Evolutionary conservation across 64 coral and sea anemone genomes (phyloP).

Genomic region (Montipora capricornis): DNA sequence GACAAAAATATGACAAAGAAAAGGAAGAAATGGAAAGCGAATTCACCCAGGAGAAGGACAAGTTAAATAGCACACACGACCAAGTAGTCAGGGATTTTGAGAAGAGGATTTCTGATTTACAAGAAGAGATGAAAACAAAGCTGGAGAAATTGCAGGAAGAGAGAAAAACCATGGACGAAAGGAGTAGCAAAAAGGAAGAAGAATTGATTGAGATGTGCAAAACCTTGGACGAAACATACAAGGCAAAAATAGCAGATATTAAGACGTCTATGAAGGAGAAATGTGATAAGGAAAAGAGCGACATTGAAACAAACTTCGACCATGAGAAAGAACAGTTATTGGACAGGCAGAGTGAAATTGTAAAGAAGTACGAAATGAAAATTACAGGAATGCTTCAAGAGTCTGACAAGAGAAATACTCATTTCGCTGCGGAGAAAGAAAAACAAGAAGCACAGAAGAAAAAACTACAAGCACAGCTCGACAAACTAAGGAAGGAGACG

Average conservation of each 20-base stretch:
- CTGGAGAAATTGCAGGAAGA: conserved; percentile 42
- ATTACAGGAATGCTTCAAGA: conserved; percentile 45
- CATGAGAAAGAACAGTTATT: conserved; percentile 57
- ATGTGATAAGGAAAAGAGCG: conserved; percentile 31
- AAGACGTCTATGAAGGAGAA: conserved; percentile 35
- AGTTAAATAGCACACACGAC: conserved; percentile 11
- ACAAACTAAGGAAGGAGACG: conserved; percentile 35
- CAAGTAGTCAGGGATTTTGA: conserved; percentile 10
- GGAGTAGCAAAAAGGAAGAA: conserved; percentile 8
- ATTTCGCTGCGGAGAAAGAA: conserved; percentile 26
- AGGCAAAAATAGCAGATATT: conserved; percentile 13
- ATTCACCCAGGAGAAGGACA: conserved; percentile 29
- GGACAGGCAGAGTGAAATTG: conserved; percentile 47
- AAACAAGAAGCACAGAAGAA: conserved; percentile 42
- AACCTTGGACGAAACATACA: conserved; percentile 17
- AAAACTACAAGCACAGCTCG: conserved; percentile 37
- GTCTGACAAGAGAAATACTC: conserved; percentile 29
- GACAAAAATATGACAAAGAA: conserved; percentile 52
- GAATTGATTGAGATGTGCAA: conserved; percentile 6
- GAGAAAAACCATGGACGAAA: conserved; percentile 7
- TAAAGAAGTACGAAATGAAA: conserved; percentile 56
- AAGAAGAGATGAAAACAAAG: conserved; percentile 27
- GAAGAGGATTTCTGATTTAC: conserved; percentile 35
- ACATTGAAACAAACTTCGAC: conserved; percentile 33
- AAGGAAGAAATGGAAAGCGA: conserved; percentile 44